Conservation (phyloP, 2,888 invertebrate species). For the Ganaspis brasiliensis region DNA sequence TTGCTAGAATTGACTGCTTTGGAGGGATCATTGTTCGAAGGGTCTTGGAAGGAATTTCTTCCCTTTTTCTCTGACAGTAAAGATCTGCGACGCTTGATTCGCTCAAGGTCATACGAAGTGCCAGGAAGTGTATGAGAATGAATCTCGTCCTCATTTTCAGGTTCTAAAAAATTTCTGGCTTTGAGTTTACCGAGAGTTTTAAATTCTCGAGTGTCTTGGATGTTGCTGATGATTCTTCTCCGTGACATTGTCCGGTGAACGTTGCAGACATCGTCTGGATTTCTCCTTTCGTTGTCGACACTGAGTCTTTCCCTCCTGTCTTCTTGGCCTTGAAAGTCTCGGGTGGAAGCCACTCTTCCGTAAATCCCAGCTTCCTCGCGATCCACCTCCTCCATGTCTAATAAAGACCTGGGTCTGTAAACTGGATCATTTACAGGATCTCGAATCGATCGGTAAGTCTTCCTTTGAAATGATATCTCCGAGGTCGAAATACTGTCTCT, state of each 20-base stretch:
- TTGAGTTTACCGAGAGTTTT: slow-evolving; percentile 52
- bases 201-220: slow-evolving; percentile 59
- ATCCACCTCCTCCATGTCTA: slow-evolving; percentile 59
- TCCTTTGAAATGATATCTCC: slow-evolving; percentile 52
- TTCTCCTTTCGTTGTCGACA: slow-evolving; percentile 56
- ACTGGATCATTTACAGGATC: slow-evolving; percentile 65
- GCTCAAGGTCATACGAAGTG: background rate
- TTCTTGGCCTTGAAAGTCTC: slow-evolving; percentile 52
- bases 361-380: slow-evolving; percentile 60
- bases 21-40: background rate
- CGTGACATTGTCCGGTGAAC: slow-evolving; percentile 72
- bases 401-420: slow-evolving; percentile 60
- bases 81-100: slow-evolving; percentile 3
- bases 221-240: slow-evolving; percentile 73
- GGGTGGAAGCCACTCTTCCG: slow-evolving; percentile 61
- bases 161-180: slow-evolving; percentile 35
- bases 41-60: background rate
- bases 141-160: slow-evolving; percentile 30
- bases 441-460: slow-evolving; percentile 55
- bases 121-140: slow-evolving; percentile 22
- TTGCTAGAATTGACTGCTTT: too few relatives aligned
- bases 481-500: slow-evolving; percentile 47
- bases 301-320: slow-evolving; percentile 49
- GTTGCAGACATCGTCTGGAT: slow-evolving; percentile 45
- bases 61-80: background rate